These are phyloP conservation scores for Alethe diademata DNA, from an alignment of 2,113 vertebrate species.

Conservation along the genomic window DNA sequence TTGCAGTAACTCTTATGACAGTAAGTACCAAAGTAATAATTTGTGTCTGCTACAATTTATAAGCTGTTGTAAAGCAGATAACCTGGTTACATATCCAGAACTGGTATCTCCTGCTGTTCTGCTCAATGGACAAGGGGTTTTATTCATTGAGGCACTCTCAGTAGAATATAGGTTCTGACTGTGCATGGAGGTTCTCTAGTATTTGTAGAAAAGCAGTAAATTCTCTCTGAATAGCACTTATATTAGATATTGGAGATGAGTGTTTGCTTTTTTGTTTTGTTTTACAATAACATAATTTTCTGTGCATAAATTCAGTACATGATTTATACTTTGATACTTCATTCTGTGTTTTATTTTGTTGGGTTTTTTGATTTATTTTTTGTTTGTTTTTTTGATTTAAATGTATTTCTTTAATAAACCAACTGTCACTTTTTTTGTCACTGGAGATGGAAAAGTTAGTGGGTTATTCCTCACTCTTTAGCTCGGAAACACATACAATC, in stretches of 20 bases:
- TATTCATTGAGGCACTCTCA: conserved; percentile 29
- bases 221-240: conserved; percentile 37
- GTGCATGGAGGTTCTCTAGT: conserved; percentile 23
- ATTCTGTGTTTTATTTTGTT: not conserved
- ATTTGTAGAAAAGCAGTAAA: conserved; percentile 22
- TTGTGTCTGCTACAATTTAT: not conserved
- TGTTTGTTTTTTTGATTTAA: conserved; percentile 10
- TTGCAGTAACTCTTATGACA: conserved; percentile 10
- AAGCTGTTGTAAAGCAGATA: conserved; percentile 55
- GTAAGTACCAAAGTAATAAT: conserved; percentile 20
- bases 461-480: conserved; percentile 43
- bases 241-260: conserved; percentile 37
- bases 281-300: conserved; percentile 26
- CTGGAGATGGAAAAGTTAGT: conserved; percentile 33
- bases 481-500: conserved; percentile 45
- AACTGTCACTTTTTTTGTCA: conserved; percentile 61
- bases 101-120: conserved; percentile 36
- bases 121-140: conserved; percentile 47
- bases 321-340: conserved; percentile 42
- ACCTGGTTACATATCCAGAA: conserved; percentile 20
- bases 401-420: conserved; percentile 59
- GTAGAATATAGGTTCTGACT: conserved; percentile 38
- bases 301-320: conserved; percentile 44
- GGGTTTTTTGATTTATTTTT: not conserved
- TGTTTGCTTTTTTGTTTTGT: not conserved